phyloP scores from a whole-genome alignment of 2,113 vertebrate species.

The Procavia capensis region DNA sequence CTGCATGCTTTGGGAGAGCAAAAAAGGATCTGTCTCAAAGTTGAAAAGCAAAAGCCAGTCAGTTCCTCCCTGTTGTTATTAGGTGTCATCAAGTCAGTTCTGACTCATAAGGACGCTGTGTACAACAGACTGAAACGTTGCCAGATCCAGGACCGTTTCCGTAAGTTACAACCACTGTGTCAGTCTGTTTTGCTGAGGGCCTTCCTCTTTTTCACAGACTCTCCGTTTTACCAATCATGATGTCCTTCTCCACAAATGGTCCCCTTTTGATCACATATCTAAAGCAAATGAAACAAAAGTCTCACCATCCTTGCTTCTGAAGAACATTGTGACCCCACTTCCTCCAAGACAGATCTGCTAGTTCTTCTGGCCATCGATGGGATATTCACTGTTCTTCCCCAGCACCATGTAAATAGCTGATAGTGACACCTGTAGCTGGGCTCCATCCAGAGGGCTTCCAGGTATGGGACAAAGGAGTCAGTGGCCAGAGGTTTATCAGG shows the following conservation, averaged over 20 bases:
- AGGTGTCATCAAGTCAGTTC: background rate
- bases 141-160: background rate
- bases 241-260: background rate
- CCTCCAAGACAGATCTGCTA: background rate
- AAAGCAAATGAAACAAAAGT: background rate
- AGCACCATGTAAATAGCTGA: background rate
- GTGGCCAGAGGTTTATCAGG: background rate
- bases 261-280: background rate
- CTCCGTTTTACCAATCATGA: background rate
- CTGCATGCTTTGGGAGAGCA: background rate
- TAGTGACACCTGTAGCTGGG: fast-evolving
- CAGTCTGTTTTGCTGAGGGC: too few species aligned
- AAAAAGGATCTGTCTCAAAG: too few species aligned
- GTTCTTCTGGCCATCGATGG: background rate
- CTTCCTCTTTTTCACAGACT: too few species aligned
- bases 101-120: background rate
- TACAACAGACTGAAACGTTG: background rate
- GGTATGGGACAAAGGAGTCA: too few species aligned
- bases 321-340: background rate
- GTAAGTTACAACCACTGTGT: too few species aligned
- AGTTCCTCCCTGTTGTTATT: background rate
- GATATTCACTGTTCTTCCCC: fast-evolving
- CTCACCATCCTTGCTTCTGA: background rate
- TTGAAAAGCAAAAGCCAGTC: background rate
- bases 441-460: background rate